phyloP scores from a whole-genome alignment of 2,888 invertebrate genomes.

The Acanthosepion lycidas region DNA sequence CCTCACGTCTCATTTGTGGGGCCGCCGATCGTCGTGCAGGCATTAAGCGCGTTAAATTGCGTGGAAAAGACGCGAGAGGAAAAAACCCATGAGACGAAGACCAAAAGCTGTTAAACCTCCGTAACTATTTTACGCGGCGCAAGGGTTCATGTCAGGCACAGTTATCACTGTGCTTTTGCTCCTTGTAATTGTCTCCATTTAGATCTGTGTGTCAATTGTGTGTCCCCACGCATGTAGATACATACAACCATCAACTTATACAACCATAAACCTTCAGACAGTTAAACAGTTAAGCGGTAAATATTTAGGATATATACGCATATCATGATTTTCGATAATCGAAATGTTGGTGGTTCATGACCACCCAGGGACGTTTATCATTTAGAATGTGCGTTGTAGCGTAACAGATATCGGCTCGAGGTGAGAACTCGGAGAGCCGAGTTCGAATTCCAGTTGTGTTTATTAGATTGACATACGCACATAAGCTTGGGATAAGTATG shows the following conservation, averaged over 20 bases:
- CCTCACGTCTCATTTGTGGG: background rate
- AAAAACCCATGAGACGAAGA: background rate
- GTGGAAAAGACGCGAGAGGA: background rate
- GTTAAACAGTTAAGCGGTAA: background rate
- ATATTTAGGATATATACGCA: too few species aligned
- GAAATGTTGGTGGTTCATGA: too few species aligned
- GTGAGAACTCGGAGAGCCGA: too few species aligned
- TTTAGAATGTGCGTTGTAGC: too few species aligned
- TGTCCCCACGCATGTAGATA: background rate
- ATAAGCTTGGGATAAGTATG: too few species aligned
- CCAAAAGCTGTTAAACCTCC: background rate
- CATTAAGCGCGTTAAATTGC: conserved; percentile 20
- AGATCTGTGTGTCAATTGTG: too few species aligned
- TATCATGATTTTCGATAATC: too few species aligned
- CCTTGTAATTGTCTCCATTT: background rate
- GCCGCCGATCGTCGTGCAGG: background rate
- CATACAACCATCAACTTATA: background rate
- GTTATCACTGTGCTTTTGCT: background rate
- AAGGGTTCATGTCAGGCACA: background rate
- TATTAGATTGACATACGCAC: too few species aligned
- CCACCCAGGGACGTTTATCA: too few species aligned
- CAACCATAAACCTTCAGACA: background rate
- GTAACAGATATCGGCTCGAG: too few species aligned
- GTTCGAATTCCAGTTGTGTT: too few species aligned
- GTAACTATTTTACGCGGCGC: conserved; percentile 2